Conservation (phyloP, 2,113 vertebrate species). For the Caranx ignobilis region DNA sequence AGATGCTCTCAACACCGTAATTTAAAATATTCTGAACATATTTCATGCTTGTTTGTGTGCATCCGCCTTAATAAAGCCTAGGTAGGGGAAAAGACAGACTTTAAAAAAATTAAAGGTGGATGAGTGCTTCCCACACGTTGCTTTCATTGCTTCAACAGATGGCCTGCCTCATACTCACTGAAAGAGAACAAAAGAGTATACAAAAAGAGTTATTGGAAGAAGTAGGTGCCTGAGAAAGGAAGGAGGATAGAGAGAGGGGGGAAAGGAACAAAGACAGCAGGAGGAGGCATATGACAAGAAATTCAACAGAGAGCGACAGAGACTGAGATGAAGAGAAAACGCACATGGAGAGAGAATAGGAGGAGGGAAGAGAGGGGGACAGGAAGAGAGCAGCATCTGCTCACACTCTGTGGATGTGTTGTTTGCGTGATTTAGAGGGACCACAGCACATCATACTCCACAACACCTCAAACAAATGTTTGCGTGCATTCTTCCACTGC, state of each 20-base stretch:
- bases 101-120: constrained; percentile 13
- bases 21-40: background rate
- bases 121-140: constrained; percentile 1
- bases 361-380: background rate
- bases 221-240: constrained; percentile 9
- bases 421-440: constrained; percentile 41
- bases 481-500: constrained; percentile 18
- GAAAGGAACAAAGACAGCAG: background rate
- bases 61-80: background rate
- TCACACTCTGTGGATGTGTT: constrained; percentile 1
- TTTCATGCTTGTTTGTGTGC: constrained; percentile 2
- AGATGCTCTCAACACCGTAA: background rate
- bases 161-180: constrained; percentile 19
- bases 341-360: background rate
- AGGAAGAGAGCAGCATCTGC: constrained; percentile 47
- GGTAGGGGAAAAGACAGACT: background rate
- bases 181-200: constrained; percentile 39
- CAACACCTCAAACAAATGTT: constrained; percentile 40
- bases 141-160: constrained; percentile 43
- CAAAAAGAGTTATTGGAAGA: constrained; percentile 2
- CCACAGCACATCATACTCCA: background rate
- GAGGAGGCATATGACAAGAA: constrained; percentile 4
- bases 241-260: background rate
- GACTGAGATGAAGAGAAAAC: background rate
- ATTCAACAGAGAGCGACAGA: background rate